These are phyloP conservation scores for Serinus canaria DNA, from an alignment of 2,113 vertebrate species.

Conservation along the genomic window DNA sequence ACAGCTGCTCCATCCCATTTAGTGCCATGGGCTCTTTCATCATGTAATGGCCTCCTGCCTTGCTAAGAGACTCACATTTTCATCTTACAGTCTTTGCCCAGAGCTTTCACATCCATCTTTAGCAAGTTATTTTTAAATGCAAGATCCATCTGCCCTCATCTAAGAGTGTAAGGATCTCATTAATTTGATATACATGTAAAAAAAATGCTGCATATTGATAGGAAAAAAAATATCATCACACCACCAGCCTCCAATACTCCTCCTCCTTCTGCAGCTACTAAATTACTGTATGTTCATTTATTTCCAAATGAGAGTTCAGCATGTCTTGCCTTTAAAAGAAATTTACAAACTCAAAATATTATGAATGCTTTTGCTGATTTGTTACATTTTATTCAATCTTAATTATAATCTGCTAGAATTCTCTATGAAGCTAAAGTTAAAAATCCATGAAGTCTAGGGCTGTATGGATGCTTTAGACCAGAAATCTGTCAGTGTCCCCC, in stretches of 20 bases:
- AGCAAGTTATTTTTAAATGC: slow-evolving; percentile 39
- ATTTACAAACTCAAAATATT: not conserved
- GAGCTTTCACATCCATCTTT: slow-evolving; percentile 24
- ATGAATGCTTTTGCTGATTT: not conserved
- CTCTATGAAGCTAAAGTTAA: not conserved
- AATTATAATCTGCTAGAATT: not conserved
- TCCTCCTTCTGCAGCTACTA: not conserved
- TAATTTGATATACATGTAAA: not conserved
- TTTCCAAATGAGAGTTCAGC: not conserved
- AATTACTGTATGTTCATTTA: not conserved
- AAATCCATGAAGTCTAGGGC: not conserved
- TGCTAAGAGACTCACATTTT: not conserved
- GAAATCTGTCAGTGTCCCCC: not conserved
- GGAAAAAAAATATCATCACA: not conserved
- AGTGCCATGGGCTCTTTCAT: not conserved
- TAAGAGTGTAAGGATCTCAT: not conserved
- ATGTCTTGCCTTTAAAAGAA: not conserved
- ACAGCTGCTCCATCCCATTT: not conserved
- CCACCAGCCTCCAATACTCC: not conserved
- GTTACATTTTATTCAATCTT: not conserved
- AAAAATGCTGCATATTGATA: not conserved
- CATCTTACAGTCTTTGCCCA: not conserved
- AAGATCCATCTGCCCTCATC: slow-evolving; percentile 29
- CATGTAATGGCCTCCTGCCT: not conserved
- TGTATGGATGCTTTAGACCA: not conserved